Evolutionary conservation across 2,888 invertebrate species (phyloP).

Genomic region (Antheraea assamensis): DNA sequence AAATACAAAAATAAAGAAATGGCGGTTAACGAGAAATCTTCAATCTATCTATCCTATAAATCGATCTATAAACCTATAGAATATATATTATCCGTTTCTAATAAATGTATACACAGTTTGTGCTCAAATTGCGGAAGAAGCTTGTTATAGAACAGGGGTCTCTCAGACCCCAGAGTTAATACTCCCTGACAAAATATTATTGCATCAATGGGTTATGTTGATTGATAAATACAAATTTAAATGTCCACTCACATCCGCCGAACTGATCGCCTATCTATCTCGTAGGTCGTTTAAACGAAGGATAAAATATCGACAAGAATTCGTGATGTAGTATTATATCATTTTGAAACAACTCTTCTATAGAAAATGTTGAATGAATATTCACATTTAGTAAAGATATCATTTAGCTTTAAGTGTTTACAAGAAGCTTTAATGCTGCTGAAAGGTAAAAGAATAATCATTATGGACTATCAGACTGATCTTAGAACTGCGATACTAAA

Average conservation of each 20-base stretch:
- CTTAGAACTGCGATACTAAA: too few species aligned
- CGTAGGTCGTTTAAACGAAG: not conserved
- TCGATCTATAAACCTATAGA: not conserved
- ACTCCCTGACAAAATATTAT: constrained; percentile 70
- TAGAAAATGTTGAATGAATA: not conserved
- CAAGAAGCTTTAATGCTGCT: too few species aligned
- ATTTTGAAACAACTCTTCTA: not conserved
- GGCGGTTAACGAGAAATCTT: too few species aligned
- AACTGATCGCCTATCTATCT: not conserved
- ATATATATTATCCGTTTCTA: not conserved
- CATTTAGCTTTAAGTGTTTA: not conserved
- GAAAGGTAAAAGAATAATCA: too few species aligned
- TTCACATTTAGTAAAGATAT: not conserved
- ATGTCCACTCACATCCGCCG: not conserved
- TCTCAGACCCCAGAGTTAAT: constrained; percentile 54
- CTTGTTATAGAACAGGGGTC: constrained; percentile 55
- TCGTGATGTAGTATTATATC: not conserved
- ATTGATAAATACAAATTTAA: constrained; percentile 37
- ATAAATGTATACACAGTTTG: not conserved
- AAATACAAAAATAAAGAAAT: too few species aligned
- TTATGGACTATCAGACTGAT: too few species aligned
- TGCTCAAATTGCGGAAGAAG: constrained; percentile 47
- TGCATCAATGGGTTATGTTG: constrained; percentile 31
- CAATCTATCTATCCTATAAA: not conserved
- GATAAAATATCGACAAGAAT: not conserved